A percentile compares a stretch with the other conserved stretches of the same genome.
Conservation (phyloP, 2,113 vertebrate genomes). For the Lampris incognitus region DNA sequence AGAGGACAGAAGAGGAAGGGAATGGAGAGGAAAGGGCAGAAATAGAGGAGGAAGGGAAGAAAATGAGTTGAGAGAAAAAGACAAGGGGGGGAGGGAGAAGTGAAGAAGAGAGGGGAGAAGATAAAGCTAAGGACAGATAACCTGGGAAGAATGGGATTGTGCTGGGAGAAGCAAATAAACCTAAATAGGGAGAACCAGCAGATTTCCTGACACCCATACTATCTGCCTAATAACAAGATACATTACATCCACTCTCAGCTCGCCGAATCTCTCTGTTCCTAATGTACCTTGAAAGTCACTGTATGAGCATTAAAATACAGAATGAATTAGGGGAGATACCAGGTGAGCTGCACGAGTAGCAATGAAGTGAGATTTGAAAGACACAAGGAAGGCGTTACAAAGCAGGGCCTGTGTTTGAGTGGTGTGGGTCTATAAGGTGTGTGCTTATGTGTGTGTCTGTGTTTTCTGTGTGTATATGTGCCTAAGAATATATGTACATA, state of each 20-base stretch:
- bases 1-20: background rate
- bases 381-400: constrained; percentile 48
- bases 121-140: background rate
- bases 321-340: constrained; percentile 43
- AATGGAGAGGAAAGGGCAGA: background rate
- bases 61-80: background rate
- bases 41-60: background rate
- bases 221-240: constrained; percentile 42
- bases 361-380: constrained; percentile 56
- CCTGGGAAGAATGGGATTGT: constrained; percentile 11
- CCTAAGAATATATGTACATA: constrained; percentile 19
- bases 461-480: background rate
- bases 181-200: background rate
- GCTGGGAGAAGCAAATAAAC: background rate
- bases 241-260: constrained; percentile 31
- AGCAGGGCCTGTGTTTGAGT: constrained; percentile 17
- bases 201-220: constrained; percentile 34
- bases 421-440: background rate
- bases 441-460: background rate
- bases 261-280: constrained; percentile 31
- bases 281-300: constrained; percentile 71
- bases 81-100: background rate
- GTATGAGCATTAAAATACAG: constrained; percentile 49
- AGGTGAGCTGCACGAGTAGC: constrained; percentile 47
- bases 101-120: background rate